Percentiles rank a stretch among this genome's conserved stretches.
Conservation (phyloP, 2,113 vertebrate species). For the Arenaria interpres region DNA sequence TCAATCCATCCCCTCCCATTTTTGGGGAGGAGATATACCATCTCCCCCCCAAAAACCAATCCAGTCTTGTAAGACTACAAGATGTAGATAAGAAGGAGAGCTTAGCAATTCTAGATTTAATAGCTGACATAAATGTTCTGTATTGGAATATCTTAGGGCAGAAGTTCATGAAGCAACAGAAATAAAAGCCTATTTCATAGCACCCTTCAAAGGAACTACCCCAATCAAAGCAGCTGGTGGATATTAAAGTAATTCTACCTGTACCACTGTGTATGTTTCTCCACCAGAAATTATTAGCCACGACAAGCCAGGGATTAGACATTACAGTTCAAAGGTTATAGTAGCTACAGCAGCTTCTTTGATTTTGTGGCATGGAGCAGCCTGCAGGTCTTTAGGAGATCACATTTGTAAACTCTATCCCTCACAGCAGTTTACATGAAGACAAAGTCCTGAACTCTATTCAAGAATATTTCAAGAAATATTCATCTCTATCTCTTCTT, state of each 20-base stretch:
- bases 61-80: background rate
- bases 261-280: background rate
- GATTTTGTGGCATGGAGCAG: background rate
- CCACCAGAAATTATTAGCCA: background rate
- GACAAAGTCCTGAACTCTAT: background rate
- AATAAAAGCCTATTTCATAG: background rate
- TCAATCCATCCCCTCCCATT: background rate
- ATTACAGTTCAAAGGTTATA: background rate
- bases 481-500: background rate
- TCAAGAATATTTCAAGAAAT: background rate
- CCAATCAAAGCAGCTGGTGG: background rate
- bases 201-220: background rate
- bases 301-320: background rate
- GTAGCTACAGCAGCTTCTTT: background rate
- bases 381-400: background rate
- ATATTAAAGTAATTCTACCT: background rate
- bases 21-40: background rate
- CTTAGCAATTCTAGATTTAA: background rate
- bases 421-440: background rate
- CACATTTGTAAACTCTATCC: background rate
- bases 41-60: background rate
- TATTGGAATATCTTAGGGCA: background rate
- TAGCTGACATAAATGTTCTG: background rate
- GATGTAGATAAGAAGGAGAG: background rate
- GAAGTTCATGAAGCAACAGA: background rate